phyloP scores from a whole-genome alignment of 1,140 invertebrate genomes.

The Cephus cinctus region DNA sequence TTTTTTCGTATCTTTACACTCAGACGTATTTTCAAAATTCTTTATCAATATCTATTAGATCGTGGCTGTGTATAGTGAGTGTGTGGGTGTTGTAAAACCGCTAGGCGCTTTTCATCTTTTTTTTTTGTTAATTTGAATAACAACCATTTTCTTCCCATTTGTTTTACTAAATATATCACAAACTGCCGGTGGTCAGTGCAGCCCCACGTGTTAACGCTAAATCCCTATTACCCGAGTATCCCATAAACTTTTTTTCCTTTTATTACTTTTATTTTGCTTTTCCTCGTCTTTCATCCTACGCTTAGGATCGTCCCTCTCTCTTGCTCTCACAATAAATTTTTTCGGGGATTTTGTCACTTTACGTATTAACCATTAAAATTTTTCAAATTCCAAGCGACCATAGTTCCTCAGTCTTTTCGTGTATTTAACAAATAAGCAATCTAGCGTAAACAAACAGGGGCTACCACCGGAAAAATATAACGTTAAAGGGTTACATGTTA shows the following conservation, averaged over 20 bases:
- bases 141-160: conserved; percentile 49
- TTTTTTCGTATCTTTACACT: too few species aligned
- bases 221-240: conserved; percentile 17
- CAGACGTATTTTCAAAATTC: too few species aligned
- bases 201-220: conserved; percentile 26
- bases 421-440: conserved; percentile 14
- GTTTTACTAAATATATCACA: conserved; percentile 56
- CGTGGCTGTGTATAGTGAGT: conserved; percentile 39
- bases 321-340: not conserved
- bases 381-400: conserved; percentile 2
- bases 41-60: too few species aligned
- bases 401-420: conserved; percentile 21
- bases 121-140: conserved; percentile 47
- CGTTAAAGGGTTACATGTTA: conserved; percentile 53
- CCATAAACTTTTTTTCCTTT: too few species aligned
- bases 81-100: conserved; percentile 48
- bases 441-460: conserved; percentile 15
- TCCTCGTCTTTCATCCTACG: not conserved
- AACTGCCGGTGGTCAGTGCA: conserved; percentile 46
- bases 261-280: too few species aligned
- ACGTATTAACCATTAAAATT: not conserved
- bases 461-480: conserved; percentile 55
- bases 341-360: conserved; percentile 3
- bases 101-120: conserved; percentile 35
- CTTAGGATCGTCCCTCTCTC: not conserved